These are phyloP conservation scores for Diorhabda elongata DNA, from an alignment of 1,140 invertebrate genomes.

Conservation along the genomic window DNA sequence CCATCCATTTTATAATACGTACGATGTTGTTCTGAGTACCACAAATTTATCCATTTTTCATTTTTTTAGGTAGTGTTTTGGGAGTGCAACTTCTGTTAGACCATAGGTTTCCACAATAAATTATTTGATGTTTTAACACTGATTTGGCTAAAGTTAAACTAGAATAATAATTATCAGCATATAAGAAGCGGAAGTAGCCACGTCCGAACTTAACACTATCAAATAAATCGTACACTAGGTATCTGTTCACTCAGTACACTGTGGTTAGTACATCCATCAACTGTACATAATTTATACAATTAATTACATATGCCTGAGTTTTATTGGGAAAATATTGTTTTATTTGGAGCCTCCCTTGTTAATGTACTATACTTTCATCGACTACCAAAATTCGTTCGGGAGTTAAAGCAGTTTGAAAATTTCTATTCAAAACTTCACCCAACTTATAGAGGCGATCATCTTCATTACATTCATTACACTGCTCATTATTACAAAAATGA, in stretches of 20 bases:
- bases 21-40: slow-evolving; percentile 43
- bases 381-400: slow-evolving; percentile 21
- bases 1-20: slow-evolving; percentile 44
- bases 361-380: slow-evolving; percentile 43
- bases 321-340: slow-evolving; percentile 18
- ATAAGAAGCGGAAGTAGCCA: slow-evolving; percentile 21
- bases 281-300: slow-evolving; percentile 41
- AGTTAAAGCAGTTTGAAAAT: slow-evolving; percentile 7
- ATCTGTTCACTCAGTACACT: no score
- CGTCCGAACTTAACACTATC: slow-evolving; percentile 38
- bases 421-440: background rate
- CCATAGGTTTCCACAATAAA: slow-evolving; percentile 45
- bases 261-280: slow-evolving; percentile 33
- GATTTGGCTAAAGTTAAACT: slow-evolving; percentile 25
- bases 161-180: slow-evolving; percentile 41
- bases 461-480: background rate
- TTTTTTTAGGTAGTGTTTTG: slow-evolving; percentile 43
- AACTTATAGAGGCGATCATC: background rate
- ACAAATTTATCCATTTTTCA: slow-evolving; percentile 42
- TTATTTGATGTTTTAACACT: slow-evolving; percentile 39
- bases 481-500: slow-evolving; percentile 1
- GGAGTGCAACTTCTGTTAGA: slow-evolving; percentile 37
- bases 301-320: slow-evolving; percentile 34
- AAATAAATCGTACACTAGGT: no score
- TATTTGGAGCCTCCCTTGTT: slow-evolving; percentile 27